phyloP scores from a whole-genome alignment of 2,113 vertebrate species.

The Pygoscelis adeliae region DNA sequence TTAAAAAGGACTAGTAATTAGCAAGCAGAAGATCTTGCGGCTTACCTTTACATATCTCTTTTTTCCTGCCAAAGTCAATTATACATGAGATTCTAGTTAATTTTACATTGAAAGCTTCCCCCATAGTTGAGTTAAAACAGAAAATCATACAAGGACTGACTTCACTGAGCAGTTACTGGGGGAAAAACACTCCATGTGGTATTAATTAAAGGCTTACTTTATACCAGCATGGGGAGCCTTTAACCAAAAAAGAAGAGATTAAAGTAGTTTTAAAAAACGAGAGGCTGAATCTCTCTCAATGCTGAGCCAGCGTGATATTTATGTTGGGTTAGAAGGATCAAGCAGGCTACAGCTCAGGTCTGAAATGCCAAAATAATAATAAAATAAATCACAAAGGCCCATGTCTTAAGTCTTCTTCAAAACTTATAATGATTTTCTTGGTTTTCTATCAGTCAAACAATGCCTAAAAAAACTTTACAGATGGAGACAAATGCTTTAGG shows the following conservation, averaged over 20 bases:
- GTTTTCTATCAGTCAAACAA: neutral
- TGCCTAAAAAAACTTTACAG: neutral
- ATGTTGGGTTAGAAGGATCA: slow-evolving; percentile 33
- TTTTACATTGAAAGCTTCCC: slow-evolving; percentile 1
- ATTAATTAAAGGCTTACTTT: slow-evolving; percentile 57
- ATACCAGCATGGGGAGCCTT: neutral
- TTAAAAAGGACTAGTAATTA: neutral
- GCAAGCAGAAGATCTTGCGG: neutral
- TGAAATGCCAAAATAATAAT: slow-evolving; percentile 50
- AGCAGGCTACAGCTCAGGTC: neutral
- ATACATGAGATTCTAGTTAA: slow-evolving; percentile 13
- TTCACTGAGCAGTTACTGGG: neutral
- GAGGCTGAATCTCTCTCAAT: neutral
- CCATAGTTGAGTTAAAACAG: slow-evolving; percentile 20
- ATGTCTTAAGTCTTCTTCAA: slow-evolving; percentile 1
- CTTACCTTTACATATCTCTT: neutral
- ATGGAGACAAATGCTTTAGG: neutral
- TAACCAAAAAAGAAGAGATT: slow-evolving; percentile 25
- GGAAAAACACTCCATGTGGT: slow-evolving; percentile 19
- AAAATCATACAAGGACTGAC: slow-evolving; percentile 11
- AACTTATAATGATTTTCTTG: neutral
- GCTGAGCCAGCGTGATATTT: slow-evolving; percentile 1
- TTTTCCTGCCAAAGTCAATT: slow-evolving; percentile 25
- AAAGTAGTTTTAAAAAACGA: slow-evolving; percentile 15
- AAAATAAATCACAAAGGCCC: slow-evolving; percentile 29